Evolutionary conservation across 2,888 invertebrate genomes (phyloP).

Genomic region (Leucophenga montana): DNA sequence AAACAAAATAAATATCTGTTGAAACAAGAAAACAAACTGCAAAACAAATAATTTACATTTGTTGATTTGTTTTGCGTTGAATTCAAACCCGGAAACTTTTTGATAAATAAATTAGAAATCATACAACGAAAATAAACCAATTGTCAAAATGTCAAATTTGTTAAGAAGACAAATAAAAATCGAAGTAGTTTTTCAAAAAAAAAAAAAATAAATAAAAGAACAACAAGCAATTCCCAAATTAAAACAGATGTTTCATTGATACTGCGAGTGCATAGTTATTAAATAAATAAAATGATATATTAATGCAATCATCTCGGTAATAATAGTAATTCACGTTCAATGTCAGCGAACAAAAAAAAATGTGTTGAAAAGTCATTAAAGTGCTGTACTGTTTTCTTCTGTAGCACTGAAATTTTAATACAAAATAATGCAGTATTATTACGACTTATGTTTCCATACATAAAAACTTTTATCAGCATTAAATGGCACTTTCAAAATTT

Average conservation of each 20-base stretch:
- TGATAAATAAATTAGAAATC: constrained; percentile 46
- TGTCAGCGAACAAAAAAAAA: constrained; percentile 34
- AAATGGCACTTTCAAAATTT: too few species aligned
- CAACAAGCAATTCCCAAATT: constrained; percentile 28
- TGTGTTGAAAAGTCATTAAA: background rate
- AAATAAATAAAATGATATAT: constrained; percentile 23
- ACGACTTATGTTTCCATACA: too few species aligned
- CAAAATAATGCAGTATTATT: too few species aligned
- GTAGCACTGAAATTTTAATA: too few species aligned
- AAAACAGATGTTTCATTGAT: constrained; percentile 15
- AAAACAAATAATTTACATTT: constrained; percentile 19
- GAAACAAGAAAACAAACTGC: background rate
- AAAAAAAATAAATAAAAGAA: background rate
- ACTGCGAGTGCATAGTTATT: background rate
- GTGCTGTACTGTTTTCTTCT: too few species aligned
- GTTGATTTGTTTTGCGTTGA: background rate
- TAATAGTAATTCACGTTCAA: constrained; percentile 48
- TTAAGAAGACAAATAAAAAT: background rate
- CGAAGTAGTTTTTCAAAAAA: background rate
- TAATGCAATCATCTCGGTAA: constrained; percentile 31
- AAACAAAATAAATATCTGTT: constrained; percentile 3
- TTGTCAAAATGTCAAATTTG: constrained; percentile 58
- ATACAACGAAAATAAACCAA: constrained; percentile 40
- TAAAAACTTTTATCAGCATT: too few species aligned
- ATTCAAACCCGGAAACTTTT: constrained; percentile 39